Conservation (phyloP, 2,888 invertebrate genomes). For the Spialia ferax region DNA sequence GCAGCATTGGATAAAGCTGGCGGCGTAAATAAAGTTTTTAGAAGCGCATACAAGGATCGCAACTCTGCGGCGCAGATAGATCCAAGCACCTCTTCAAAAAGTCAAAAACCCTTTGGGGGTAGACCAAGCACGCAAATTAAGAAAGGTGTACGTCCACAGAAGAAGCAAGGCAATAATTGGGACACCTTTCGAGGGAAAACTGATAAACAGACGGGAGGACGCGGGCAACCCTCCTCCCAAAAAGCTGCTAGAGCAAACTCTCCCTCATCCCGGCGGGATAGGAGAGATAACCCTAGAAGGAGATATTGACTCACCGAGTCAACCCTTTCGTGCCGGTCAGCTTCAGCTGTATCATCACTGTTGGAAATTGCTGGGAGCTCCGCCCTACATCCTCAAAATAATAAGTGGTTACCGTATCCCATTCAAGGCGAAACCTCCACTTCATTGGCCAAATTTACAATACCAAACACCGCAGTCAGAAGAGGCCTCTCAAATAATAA, state of each 20-base stretch:
- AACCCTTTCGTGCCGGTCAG: background rate
- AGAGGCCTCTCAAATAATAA: background rate
- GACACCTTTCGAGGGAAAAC: background rate
- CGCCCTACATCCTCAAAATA: constrained; percentile 27
- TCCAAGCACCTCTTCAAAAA: constrained; percentile 5
- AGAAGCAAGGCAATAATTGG: background rate
- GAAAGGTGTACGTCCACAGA: background rate
- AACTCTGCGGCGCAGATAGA: constrained; percentile 5
- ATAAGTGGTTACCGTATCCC: constrained; percentile 25
- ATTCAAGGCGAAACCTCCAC: constrained; percentile 22
- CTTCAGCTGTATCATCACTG: background rate
- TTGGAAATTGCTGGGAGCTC: constrained; percentile 9
- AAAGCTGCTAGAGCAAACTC: constrained; percentile 4
- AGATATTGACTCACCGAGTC: constrained; percentile 11
- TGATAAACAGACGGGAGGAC: background rate
- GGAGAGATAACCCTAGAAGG: constrained; percentile 8
- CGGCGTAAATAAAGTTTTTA: constrained; percentile 5
- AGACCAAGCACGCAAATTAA: background rate
- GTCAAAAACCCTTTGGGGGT: background rate
- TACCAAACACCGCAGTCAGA: background rate
- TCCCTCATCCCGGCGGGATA: constrained; percentile 20
- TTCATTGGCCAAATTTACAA: constrained; percentile 5
- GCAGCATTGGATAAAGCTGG: background rate
- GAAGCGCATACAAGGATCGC: constrained; percentile 8
- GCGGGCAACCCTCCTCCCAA: constrained; percentile 2